phyloP scores from a whole-genome alignment of 2,888 invertebrate species.

The Balanococcus diminutus region DNA sequence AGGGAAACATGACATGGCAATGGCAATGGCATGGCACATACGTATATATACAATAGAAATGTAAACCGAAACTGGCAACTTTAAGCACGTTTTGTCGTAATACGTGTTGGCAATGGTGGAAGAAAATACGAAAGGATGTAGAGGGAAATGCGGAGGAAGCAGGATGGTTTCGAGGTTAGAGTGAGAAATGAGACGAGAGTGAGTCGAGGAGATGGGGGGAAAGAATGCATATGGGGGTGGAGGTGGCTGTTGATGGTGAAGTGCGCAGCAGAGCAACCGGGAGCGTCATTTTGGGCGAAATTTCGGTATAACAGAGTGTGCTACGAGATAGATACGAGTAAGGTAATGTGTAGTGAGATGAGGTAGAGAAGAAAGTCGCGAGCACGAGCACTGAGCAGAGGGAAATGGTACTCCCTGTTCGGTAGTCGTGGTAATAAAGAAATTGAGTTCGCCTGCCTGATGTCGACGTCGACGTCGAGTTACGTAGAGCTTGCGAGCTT shows the following conservation, averaged over 20 bases:
- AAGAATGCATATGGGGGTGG: neutral
- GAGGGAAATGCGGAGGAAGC: neutral
- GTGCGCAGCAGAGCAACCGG: neutral
- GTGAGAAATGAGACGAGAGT: neutral
- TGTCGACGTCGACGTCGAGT: neutral
- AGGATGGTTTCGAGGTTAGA: neutral
- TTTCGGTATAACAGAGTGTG: neutral
- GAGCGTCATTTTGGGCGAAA: neutral
- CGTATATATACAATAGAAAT: neutral
- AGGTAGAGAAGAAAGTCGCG: neutral
- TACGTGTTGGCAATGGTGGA: neutral
- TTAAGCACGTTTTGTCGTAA: neutral
- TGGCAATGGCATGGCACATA: neutral
- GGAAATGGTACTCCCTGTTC: neutral
- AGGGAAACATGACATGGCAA: too few species aligned
- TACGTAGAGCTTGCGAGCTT: neutral
- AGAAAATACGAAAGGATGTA: too few species aligned
- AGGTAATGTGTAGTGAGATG: neutral
- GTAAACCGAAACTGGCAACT: slow-evolving; percentile 10
- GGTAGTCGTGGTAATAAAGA: slow-evolving; percentile 27
- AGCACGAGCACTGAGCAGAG: neutral
- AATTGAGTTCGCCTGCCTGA: slow-evolving; percentile 17
- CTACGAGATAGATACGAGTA: neutral
- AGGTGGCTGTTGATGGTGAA: neutral
- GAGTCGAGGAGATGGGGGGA: too few species aligned